A percentile compares a stretch with the other conserved stretches of the same genome.
Evolutionary conservation across 2,797 vertebrate species (phyloP).

Genomic region (Natrix natrix): DNA sequence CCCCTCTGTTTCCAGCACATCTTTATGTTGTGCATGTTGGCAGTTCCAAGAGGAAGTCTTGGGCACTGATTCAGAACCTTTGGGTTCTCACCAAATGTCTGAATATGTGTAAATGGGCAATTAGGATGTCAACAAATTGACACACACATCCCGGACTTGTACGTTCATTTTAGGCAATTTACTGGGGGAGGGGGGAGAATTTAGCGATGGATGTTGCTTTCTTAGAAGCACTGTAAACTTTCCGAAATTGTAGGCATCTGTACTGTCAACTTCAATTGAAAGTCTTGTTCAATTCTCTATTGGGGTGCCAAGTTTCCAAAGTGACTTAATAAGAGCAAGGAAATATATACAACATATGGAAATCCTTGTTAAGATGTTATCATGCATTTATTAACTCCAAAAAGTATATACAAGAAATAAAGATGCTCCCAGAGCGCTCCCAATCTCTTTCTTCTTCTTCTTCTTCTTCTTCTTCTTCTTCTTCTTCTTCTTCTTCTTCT

Average conservation of each 20-base stretch:
- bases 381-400: neutral
- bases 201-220: neutral
- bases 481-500: too few species aligned
- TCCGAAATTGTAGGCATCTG: neutral
- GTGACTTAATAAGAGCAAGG: neutral
- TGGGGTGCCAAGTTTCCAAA: neutral
- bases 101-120: neutral
- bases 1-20: conserved; percentile 19
- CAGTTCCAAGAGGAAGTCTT: neutral
- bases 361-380: neutral
- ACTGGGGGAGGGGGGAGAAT: neutral
- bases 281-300: neutral
- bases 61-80: neutral
- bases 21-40: conserved; percentile 4
- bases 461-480: neutral
- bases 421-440: too few species aligned
- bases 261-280: neutral
- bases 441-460: too few species aligned
- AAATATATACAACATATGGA: neutral
- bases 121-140: neutral
- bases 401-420: neutral
- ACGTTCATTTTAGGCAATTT: neutral
- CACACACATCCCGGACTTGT: neutral
- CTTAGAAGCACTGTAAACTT: neutral
- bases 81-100: neutral